phyloP scores from a whole-genome alignment of 2,797 vertebrate genomes.

The Macropus fuliginosus region DNA sequence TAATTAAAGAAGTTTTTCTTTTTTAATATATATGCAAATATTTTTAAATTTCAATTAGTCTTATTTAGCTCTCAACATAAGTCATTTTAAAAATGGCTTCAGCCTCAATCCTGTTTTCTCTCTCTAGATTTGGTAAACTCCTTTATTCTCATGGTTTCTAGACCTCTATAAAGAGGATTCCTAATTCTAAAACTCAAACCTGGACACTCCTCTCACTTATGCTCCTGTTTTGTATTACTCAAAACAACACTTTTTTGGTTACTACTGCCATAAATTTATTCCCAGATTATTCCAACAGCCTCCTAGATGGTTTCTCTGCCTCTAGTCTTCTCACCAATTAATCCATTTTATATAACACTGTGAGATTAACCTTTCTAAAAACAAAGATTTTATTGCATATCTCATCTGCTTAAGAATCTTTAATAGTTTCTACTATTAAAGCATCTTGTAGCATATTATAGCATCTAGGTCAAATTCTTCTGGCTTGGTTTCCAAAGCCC shows the following conservation, averaged over 20 bases:
- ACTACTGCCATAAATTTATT: neutral
- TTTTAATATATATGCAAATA: neutral
- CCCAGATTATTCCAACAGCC: conserved; percentile 1
- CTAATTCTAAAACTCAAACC: conserved; percentile 1
- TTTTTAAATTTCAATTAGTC: neutral
- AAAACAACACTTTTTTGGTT: neutral
- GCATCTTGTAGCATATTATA: neutral
- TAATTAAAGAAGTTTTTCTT: neutral
- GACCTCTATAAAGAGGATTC: neutral
- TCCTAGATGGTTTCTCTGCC: conserved; percentile 18
- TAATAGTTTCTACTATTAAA: neutral
- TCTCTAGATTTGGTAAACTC: conserved; percentile 31
- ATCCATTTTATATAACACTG: conserved; percentile 37
- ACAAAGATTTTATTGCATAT: conserved; percentile 29
- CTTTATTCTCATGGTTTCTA: neutral
- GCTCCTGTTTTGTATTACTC: conserved; percentile 8
- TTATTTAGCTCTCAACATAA: conserved; percentile 41
- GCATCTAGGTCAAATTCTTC: neutral
- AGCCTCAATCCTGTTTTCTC: conserved; percentile 16
- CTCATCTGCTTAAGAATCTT: conserved; percentile 15
- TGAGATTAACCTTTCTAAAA: conserved; percentile 39
- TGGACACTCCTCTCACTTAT: conserved; percentile 11
- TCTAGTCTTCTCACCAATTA: conserved; percentile 37
- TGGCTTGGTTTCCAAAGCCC: conserved; percentile 5
- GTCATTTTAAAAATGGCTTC: conserved; percentile 32